These are phyloP conservation scores for Drepanosiphum platanoidis DNA, from an alignment of 2,888 invertebrate species.

Conservation along the genomic window DNA sequence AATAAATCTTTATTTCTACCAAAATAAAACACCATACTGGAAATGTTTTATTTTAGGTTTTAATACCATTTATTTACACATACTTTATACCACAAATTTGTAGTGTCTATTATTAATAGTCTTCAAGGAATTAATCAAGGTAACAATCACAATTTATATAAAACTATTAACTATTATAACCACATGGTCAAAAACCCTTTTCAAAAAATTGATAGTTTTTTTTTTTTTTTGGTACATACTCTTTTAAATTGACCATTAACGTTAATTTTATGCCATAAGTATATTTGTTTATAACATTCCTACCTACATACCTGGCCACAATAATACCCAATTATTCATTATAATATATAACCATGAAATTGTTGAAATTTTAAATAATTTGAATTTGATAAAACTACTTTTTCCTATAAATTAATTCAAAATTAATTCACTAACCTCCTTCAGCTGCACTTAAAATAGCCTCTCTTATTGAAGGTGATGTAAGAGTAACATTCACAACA, in stretches of 20 bases:
- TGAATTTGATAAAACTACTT: neutral
- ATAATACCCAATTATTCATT: no score
- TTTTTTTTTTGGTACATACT: constrained; percentile 4
- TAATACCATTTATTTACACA: neutral
- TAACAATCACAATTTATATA: neutral
- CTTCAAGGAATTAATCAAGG: neutral
- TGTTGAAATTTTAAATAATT: neutral
- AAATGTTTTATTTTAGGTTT: neutral
- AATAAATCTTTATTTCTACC: neutral
- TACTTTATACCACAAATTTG: neutral
- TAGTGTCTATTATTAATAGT: neutral
- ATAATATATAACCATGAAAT: neutral
- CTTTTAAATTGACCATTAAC: constrained; percentile 1
- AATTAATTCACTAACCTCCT: constrained; percentile 63
- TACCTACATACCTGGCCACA: constrained; percentile 34
- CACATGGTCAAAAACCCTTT: constrained; percentile 63
- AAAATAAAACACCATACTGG: neutral
- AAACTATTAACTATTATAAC: constrained; percentile 18
- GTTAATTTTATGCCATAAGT: constrained; percentile 1
- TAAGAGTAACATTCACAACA: constrained; percentile 86
- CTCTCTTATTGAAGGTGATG: constrained; percentile 93
- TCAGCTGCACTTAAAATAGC: constrained; percentile 63
- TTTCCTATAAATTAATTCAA: neutral
- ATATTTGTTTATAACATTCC: neutral
- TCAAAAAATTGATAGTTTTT: neutral